A percentile compares a stretch with the other conserved stretches of the same genome.
phyloP scores from a whole-genome alignment of 2,797 vertebrate species.

The Silurus lanzhouensis region DNA sequence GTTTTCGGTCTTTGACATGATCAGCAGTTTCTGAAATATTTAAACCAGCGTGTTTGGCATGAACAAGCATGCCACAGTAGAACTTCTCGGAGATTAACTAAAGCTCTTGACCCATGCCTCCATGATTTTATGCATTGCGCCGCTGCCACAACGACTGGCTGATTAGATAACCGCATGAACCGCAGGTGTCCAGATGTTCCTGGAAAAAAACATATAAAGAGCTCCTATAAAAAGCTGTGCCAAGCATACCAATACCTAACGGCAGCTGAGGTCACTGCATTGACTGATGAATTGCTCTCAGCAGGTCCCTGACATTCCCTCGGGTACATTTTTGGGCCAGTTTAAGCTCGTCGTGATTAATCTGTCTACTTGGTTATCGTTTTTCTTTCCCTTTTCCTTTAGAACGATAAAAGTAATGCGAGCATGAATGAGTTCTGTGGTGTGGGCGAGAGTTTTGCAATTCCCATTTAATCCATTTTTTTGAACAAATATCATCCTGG shows the following conservation, averaged over 20 bases:
- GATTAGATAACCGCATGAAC: background rate
- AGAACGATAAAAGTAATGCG: constrained; percentile 13
- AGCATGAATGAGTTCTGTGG: constrained; percentile 2
- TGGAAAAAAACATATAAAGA: constrained; percentile 62
- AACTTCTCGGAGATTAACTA: background rate
- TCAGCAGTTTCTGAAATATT: background rate
- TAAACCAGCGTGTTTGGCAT: background rate
- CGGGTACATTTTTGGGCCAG: constrained; percentile 48
- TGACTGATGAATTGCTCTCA: constrained; percentile 54
- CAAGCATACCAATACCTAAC: constrained; percentile 61
- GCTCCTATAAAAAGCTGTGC: constrained; percentile 57
- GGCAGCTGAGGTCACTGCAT: constrained; percentile 68
- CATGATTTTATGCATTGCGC: background rate
- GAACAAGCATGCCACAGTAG: background rate
- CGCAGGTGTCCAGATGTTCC: background rate
- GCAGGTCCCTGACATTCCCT: constrained; percentile 66
- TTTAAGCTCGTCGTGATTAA: constrained; percentile 58
- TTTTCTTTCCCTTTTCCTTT: constrained; percentile 45
- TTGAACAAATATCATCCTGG: background rate
- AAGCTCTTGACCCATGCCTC: background rate
- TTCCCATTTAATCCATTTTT: background rate
- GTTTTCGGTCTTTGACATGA: background rate
- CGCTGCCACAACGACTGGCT: background rate
- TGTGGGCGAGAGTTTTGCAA: background rate
- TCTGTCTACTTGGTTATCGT: constrained; percentile 48